Evolutionary conservation across 2,113 vertebrate genomes (phyloP).

Genomic region (Vidua macroura): DNA sequence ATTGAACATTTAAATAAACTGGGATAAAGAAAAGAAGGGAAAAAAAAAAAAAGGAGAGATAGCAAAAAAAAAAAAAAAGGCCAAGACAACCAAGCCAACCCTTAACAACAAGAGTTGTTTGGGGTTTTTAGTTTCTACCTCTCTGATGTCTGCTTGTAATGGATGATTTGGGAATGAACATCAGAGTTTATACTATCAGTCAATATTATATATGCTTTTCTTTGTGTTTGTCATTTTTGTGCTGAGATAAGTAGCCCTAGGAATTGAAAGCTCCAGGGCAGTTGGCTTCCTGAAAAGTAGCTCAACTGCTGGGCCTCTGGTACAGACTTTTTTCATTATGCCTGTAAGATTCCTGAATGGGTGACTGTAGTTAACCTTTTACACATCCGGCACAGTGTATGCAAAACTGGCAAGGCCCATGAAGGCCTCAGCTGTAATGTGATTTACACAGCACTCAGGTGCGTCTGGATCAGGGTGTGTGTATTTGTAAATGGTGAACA

Average conservation of each 20-base stretch:
- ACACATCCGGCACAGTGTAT: fast-evolving
- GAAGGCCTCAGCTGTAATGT: not conserved
- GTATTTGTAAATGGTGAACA: not conserved
- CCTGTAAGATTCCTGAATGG: not conserved
- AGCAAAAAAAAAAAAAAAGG: too few species aligned
- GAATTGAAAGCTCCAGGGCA: not conserved
- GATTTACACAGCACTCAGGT: fast-evolving
- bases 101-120: not conserved
- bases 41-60: fast-evolving
- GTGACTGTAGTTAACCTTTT: not conserved
- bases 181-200: not conserved
- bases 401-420: not conserved
- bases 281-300: not conserved
- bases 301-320: not conserved
- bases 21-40: not conserved
- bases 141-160: not conserved
- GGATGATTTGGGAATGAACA: not conserved
- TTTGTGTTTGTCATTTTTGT: not conserved
- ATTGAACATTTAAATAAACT: not conserved
- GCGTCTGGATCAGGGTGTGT: not conserved
- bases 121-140: fast-evolving
- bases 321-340: not conserved
- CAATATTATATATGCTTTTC: not conserved
- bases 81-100: fast-evolving
- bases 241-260: not conserved